These are phyloP conservation scores for Phragmatobia fuliginosa DNA, from an alignment of 2,888 invertebrate species.

Conservation along the genomic window DNA sequence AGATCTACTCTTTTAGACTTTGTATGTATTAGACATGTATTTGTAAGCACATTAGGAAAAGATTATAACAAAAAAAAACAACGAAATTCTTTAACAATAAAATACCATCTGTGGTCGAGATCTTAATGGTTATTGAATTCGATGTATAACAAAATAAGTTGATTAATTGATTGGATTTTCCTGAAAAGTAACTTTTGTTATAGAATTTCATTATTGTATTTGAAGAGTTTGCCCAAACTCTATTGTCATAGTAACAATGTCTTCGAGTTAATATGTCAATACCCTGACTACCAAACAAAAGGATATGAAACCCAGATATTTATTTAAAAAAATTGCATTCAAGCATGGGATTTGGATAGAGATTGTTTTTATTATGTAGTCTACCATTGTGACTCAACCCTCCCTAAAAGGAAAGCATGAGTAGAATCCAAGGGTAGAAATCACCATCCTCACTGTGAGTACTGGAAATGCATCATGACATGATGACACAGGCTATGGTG, in stretches of 20 bases:
- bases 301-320: neutral
- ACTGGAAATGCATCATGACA: too few species aligned
- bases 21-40: too few species aligned
- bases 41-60: too few species aligned
- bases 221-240: neutral
- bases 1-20: too few species aligned
- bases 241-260: neutral
- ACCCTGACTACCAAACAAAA: neutral
- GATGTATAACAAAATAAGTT: neutral
- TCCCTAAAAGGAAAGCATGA: too few species aligned
- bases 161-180: neutral
- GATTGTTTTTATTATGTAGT: too few species aligned
- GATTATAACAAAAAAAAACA: too few species aligned
- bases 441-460: too few species aligned
- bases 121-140: neutral
- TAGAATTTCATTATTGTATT: neutral
- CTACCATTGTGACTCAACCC: too few species aligned
- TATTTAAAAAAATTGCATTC: neutral
- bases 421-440: too few species aligned
- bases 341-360: too few species aligned
- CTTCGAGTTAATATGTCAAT: neutral
- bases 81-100: neutral
- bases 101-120: neutral
- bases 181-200: neutral
- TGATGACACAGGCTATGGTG: too few species aligned